A percentile compares a stretch with the other conserved stretches of the same genome.
These are phyloP conservation scores for Champsocephalus esox DNA, from an alignment of 2,797 vertebrate genomes.

Conservation along the genomic window DNA sequence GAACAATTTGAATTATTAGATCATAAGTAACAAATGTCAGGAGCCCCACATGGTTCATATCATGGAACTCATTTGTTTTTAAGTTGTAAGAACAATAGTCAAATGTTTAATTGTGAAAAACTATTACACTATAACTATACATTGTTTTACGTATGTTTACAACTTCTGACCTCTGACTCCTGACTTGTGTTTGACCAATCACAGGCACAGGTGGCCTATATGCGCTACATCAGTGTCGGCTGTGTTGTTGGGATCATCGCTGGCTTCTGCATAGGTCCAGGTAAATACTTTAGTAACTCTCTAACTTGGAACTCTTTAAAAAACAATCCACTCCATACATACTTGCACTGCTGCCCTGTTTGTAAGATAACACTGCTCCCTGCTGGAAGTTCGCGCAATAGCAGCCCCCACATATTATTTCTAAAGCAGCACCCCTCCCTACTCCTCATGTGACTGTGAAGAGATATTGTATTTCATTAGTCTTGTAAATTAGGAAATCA, in stretches of 20 bases:
- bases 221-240: constrained; percentile 87
- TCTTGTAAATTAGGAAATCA: constrained; percentile 80
- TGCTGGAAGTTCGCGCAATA: constrained; percentile 65
- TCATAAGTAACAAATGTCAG: constrained; percentile 9
- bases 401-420: constrained; percentile 27
- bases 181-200: constrained; percentile 44
- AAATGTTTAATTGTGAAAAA: constrained; percentile 8
- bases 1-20: not conserved
- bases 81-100: not conserved
- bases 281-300: constrained; percentile 69
- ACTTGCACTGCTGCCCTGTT: constrained; percentile 18
- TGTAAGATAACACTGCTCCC: constrained; percentile 79
- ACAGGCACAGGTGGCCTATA: constrained; percentile 82
- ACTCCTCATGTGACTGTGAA: constrained; percentile 50
- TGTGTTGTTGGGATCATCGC: constrained; percentile 92
- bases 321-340: not conserved
- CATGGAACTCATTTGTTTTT: constrained; percentile 1
- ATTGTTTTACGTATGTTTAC: not conserved
- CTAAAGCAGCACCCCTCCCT: constrained; percentile 12
- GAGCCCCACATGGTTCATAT: not conserved
- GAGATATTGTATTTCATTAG: constrained; percentile 80
- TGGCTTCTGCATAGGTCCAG: constrained; percentile 94
- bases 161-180: constrained; percentile 23
- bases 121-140: not conserved
- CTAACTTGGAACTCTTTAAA: constrained; percentile 16